phyloP scores from a whole-genome alignment of 2,888 invertebrate genomes.

The Conistra vaccinii region DNA sequence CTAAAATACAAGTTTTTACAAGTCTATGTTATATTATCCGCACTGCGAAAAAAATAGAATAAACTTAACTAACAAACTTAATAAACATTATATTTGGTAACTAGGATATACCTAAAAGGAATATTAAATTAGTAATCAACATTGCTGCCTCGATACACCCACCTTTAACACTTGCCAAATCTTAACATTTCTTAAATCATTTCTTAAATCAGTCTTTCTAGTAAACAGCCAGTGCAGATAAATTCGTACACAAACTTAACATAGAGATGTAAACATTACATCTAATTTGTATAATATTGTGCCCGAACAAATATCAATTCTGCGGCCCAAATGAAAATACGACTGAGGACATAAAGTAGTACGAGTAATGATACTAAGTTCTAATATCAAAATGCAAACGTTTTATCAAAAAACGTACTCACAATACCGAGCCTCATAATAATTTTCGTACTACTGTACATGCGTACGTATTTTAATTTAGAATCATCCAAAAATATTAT shows the following conservation, averaged over 20 bases:
- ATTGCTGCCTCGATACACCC: constrained; percentile 30
- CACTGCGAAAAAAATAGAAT: constrained; percentile 31
- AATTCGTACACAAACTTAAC: constrained; percentile 62
- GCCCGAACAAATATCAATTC: constrained; percentile 40
- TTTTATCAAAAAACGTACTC: background rate
- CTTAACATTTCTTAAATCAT: constrained; percentile 62
- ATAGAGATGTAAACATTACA: constrained; percentile 39
- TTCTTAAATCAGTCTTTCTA: constrained; percentile 69
- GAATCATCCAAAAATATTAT: background rate
- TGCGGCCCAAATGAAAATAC: constrained; percentile 33
- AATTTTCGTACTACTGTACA: background rate
- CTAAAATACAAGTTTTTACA: constrained; percentile 41
- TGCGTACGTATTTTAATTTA: constrained; percentile 16
- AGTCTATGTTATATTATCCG: constrained; percentile 17
- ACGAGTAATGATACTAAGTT: constrained; percentile 5
- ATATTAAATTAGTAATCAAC: constrained; percentile 40
- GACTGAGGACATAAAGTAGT: constrained; percentile 1
- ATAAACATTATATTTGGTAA: constrained; percentile 60
- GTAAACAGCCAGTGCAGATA: constrained; percentile 64
- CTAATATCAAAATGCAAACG: constrained; percentile 10
- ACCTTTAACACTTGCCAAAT: constrained; percentile 49
- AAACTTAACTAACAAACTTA: constrained; percentile 60
- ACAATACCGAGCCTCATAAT: background rate
- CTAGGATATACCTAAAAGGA: constrained; percentile 48
- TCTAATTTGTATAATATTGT: constrained; percentile 41